A percentile compares a stretch with the other conserved stretches of the same genome.
Conservation (phyloP, 2,113 vertebrate species). For the Xiphias gladius region DNA sequence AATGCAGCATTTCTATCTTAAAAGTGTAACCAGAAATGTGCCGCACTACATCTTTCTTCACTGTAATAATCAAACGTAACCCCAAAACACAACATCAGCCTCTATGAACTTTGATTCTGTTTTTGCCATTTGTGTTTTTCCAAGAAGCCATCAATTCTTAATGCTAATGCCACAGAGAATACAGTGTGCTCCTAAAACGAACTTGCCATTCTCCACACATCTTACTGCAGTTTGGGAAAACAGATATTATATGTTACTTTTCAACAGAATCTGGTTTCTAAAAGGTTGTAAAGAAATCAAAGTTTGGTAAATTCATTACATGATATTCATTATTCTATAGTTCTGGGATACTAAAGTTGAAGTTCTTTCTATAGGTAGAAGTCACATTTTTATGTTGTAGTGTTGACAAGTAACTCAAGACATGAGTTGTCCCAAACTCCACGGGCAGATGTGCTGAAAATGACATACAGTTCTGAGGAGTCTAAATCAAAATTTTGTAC, state of each 20-base stretch:
- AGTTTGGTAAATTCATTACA: not conserved
- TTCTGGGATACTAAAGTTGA: not conserved
- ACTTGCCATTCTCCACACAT: conserved; percentile 60
- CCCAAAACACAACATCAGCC: conserved; percentile 3
- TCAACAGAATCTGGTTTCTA: conserved; percentile 17
- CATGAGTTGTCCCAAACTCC: conserved; percentile 54
- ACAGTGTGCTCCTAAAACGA: conserved; percentile 59
- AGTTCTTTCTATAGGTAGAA: not conserved
- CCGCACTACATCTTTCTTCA: not conserved
- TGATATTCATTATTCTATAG: not conserved
- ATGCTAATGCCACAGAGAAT: conserved; percentile 66
- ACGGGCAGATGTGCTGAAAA: conserved; percentile 55
- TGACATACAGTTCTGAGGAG: conserved; percentile 55
- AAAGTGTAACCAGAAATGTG: not conserved
- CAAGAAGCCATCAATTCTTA: conserved; percentile 73
- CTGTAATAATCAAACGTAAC: conserved; percentile 4
- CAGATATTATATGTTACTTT: conserved; percentile 45
- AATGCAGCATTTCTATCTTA: not conserved
- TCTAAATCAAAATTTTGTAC: conserved; percentile 44
- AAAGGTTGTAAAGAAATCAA: not conserved
- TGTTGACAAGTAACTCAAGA: conserved; percentile 53
- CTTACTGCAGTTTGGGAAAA: conserved; percentile 57
- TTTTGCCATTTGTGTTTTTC: conserved; percentile 73
- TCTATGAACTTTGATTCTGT: conserved; percentile 37
- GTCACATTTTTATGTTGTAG: not conserved